Evolutionary conservation across 2,113 vertebrate species (phyloP).

Genomic region (Noturus placidus): DNA sequence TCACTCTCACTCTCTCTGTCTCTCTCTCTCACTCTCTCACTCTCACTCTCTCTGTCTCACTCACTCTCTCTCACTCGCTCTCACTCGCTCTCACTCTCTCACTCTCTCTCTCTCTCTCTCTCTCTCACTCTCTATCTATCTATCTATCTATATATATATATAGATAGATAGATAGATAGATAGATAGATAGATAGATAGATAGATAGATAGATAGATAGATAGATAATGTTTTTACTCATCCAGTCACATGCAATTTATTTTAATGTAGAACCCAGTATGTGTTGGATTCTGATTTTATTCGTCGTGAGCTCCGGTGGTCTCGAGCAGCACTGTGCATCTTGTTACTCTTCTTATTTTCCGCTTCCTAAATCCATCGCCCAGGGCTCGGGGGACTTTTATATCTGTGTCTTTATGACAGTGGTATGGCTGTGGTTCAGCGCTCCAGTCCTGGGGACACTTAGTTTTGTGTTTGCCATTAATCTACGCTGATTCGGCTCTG

Average conservation of each 20-base stretch:
- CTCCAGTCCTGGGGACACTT: slow-evolving; percentile 20
- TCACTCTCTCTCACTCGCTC: too few relatives aligned
- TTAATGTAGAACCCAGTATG: neutral
- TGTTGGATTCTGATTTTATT: neutral
- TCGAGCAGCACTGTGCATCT: neutral
- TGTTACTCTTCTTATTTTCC: neutral
- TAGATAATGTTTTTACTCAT: neutral
- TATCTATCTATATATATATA: neutral
- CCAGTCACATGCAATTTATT: neutral
- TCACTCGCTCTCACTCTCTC: too few relatives aligned
- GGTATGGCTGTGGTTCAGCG: neutral
- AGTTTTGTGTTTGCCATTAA: slow-evolving; percentile 22
- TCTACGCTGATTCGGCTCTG: slow-evolving; percentile 2
- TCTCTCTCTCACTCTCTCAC: too few relatives aligned
- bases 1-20: too few relatives aligned
- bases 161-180: too few relatives aligned
- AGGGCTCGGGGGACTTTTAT: neutral
- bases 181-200: too few relatives aligned
- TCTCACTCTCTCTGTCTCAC: too few relatives aligned
- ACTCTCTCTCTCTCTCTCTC: too few relatives aligned
- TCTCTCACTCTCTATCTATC: too few relatives aligned
- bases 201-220: too few relatives aligned
- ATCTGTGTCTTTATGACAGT: neutral
- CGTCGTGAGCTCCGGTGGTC: neutral
- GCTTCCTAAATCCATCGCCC: neutral